A percentile compares a stretch with the other conserved stretches of the same genome.
phyloP scores from a whole-genome alignment of 2,888 invertebrate genomes.

The Habrosyne pyritoides region DNA sequence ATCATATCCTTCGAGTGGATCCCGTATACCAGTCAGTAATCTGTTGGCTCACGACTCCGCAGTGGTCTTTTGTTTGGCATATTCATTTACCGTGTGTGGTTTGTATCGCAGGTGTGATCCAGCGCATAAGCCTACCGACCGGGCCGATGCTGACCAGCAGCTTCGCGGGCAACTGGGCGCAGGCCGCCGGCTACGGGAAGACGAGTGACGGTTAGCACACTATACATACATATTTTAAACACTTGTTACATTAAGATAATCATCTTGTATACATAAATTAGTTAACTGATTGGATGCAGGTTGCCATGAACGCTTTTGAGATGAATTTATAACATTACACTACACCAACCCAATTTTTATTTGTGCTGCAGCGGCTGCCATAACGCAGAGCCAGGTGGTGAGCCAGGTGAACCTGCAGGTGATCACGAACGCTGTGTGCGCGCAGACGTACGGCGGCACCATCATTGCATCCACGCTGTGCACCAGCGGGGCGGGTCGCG shows the following conservation, averaged over 20 bases:
- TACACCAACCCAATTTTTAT: too few species aligned
- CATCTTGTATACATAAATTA: too few species aligned
- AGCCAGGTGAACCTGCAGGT: slow-evolving; percentile 57
- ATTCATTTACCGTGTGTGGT: neutral
- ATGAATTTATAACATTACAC: too few species aligned
- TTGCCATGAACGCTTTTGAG: too few species aligned
- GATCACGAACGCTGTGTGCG: slow-evolving; percentile 31
- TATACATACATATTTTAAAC: neutral
- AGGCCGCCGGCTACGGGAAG: slow-evolving; percentile 41
- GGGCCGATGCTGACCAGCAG: slow-evolving; percentile 17
- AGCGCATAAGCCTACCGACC: slow-evolving; percentile 29
- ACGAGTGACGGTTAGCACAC: slow-evolving; percentile 34
- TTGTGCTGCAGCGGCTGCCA: slow-evolving; percentile 19
- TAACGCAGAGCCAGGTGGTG: slow-evolving; percentile 36
- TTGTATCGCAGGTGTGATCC: slow-evolving; percentile 24
- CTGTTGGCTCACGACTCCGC: neutral
- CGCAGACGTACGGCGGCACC: slow-evolving; percentile 10
- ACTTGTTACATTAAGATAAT: too few species aligned
- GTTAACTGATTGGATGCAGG: too few species aligned
- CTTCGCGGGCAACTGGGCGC: slow-evolving; percentile 31
- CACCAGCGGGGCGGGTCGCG: slow-evolving; percentile 28
- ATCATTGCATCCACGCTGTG: slow-evolving; percentile 23
- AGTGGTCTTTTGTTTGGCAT: neutral
- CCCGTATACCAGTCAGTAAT: slow-evolving; percentile 32
- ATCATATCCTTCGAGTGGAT: slow-evolving; percentile 33